phyloP scores from a whole-genome alignment of 2,888 invertebrate species.

The Nipponacmea schrenckii region DNA sequence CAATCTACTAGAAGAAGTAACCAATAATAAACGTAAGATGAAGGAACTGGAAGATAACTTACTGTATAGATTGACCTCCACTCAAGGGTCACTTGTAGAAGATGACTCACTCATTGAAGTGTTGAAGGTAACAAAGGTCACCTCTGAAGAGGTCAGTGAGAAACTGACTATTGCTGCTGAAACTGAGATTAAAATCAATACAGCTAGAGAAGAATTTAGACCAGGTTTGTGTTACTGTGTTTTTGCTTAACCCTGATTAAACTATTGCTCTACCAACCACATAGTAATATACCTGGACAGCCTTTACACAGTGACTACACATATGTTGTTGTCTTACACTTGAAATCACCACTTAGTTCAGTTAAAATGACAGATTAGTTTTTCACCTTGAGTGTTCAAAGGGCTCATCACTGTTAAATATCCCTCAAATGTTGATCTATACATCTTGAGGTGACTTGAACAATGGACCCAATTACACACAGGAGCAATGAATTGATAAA shows the following conservation, averaged over 20 bases:
- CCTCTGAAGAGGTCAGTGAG: slow-evolving; percentile 91
- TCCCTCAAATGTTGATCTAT: no score
- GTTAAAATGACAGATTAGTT: no score
- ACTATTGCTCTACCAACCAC: no score
- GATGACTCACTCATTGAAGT: slow-evolving; percentile 89
- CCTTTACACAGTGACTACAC: neutral
- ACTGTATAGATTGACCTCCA: slow-evolving; percentile 89
- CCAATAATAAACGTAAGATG: slow-evolving; percentile 95
- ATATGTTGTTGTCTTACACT: no score
- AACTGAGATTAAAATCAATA: slow-evolving; percentile 92
- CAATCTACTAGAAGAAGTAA: slow-evolving; percentile 91
- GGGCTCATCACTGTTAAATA: no score
- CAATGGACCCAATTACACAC: no score
- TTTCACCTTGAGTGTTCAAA: no score
- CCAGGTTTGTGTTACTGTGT: slow-evolving; percentile 70
- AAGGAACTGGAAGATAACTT: slow-evolving; percentile 94
- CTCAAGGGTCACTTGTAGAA: slow-evolving; percentile 92
- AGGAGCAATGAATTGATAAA: no score
- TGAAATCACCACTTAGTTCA: no score
- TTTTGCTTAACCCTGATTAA: no score
- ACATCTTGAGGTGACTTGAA: no score
- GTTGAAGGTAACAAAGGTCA: slow-evolving; percentile 62
- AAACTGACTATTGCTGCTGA: slow-evolving; percentile 91
- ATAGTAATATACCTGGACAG: no score
- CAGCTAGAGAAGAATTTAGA: slow-evolving; percentile 93